Percentiles rank a stretch among this genome's conserved stretches.
Evolutionary conservation across 2,888 invertebrate species (phyloP).

Genomic region (Kuschelorhynchus macadamiae): DNA sequence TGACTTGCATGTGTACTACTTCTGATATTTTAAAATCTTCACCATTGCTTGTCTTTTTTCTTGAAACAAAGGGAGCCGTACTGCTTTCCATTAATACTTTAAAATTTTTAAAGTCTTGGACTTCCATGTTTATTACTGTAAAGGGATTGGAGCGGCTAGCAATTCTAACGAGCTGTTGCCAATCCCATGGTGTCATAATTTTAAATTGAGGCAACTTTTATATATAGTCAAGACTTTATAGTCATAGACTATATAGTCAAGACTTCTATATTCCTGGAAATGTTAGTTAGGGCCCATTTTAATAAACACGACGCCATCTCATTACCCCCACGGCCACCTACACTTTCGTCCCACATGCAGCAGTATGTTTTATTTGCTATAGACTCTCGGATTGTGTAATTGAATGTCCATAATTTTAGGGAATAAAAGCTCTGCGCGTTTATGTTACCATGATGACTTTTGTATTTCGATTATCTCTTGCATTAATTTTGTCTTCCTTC

Average conservation of each 20-base stretch:
- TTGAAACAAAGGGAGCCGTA: constrained; percentile 20
- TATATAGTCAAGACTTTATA: constrained; percentile 38
- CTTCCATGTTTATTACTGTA: constrained; percentile 36
- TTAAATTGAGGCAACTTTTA: constrained; percentile 35
- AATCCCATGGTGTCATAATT: constrained; percentile 44
- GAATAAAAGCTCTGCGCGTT: constrained; percentile 51
- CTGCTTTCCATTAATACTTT: constrained; percentile 25
- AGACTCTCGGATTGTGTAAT: constrained; percentile 47
- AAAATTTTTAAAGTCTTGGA: constrained; percentile 37
- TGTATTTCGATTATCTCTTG: constrained; percentile 9
- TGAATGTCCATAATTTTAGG: constrained; percentile 50
- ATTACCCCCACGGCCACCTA: constrained; percentile 43
- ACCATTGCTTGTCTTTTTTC: constrained; percentile 6
- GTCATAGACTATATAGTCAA: constrained; percentile 52
- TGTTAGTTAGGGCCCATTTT: constrained; percentile 33
- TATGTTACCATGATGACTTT: constrained; percentile 47
- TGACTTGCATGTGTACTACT: constrained; percentile 36
- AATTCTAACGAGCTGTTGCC: constrained; percentile 33
- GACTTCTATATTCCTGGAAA: constrained; percentile 23
- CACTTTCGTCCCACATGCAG: constrained; percentile 51
- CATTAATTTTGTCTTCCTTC: constrained; percentile 33
- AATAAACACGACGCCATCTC: constrained; percentile 37
- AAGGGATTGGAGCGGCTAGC: constrained; percentile 16
- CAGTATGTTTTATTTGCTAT: constrained; percentile 43
- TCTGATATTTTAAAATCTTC: constrained; percentile 38